Percentiles rank a stretch among this genome's conserved stretches.
Conservation (phyloP, 2,888 invertebrate genomes). For the Meteorus cinctellus region DNA sequence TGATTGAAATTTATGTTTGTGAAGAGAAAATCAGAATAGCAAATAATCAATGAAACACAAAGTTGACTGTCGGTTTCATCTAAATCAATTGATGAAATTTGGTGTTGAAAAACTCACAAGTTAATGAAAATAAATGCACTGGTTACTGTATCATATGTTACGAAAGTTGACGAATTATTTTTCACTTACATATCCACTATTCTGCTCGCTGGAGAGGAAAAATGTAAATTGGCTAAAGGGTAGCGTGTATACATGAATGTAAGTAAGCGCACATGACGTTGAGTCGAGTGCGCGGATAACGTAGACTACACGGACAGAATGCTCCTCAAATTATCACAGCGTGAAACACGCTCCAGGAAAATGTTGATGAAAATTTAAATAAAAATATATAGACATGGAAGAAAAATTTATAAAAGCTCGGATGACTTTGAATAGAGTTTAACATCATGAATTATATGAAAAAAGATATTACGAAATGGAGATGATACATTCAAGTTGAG, state of each 20-base stretch:
- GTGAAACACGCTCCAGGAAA: constrained; percentile 50
- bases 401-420: constrained; percentile 11
- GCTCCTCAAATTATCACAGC: constrained; percentile 62
- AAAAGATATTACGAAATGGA: constrained; percentile 1
- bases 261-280: constrained; percentile 40
- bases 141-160: not conserved
- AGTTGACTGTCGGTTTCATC: not conserved
- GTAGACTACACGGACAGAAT: constrained; percentile 35
- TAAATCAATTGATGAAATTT: too few species aligned
- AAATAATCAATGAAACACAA: too few species aligned
- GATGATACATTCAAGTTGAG: constrained; percentile 5
- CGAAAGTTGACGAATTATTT: not conserved
- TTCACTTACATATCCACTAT: not conserved
- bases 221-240: constrained; percentile 41
- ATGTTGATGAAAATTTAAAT: constrained; percentile 40
- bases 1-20: too few species aligned
- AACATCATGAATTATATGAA: not conserved
- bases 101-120: too few species aligned
- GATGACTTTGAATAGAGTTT: constrained; percentile 34
- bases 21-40: too few species aligned
- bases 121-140: too few species aligned
- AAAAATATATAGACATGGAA: constrained; percentile 21
- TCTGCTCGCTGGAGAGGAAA: not conserved
- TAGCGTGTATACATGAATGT: constrained; percentile 24
- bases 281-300: constrained; percentile 47